Base-by-base conservation (phyloP, 2,888 invertebrate species). In the Mantis religiosa region DNA sequence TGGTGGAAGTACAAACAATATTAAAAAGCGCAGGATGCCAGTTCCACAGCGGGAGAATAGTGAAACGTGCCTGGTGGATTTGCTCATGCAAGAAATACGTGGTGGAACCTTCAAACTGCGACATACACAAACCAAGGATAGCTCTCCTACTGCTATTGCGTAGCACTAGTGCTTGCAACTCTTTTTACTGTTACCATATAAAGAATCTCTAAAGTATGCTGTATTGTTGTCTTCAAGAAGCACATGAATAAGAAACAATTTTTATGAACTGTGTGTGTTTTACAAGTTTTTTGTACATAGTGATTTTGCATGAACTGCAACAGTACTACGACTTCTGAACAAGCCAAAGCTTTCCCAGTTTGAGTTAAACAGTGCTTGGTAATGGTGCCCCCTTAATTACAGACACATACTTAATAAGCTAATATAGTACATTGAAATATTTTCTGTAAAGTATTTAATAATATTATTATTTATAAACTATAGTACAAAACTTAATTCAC, bases 61-160 rank as follows among this genome's bases (percentile, higher is more conserved):
- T 14, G 91, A 92, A 12, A 90, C 90, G 1, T 91, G 91, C 88
- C 89, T 92, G n/a, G 91, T 92, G 20, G 92, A 92, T 84, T 90
- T 91, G 81, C 90, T 92, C 15, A 91, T 92, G 90, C 89, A 90
- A 54, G 92, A 92, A 84, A 92, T 92, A 28, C 90, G 91, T 28
- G 91, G 90, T 30, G 92, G 92, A 6, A 91, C 91, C 20, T 92
- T 92, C 89, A 91, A 91, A 88, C 84, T 92, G 84, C 90, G 91
- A n/a, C 81, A 82, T 20, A 87, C 41, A 2, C n/a, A 47, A 47
- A 71, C 54, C 54, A 71, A 71, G 54, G 54, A 71, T 71, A 71
- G 20, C 15, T 71, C 54, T 25, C 20, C 54, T 71, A 71, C 54
- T 20, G 15, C 54, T 71, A 6, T 71, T 15, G 4, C 25, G 6